Conservation (phyloP, 2,113 vertebrate genomes). For the Smithornis capensis region DNA sequence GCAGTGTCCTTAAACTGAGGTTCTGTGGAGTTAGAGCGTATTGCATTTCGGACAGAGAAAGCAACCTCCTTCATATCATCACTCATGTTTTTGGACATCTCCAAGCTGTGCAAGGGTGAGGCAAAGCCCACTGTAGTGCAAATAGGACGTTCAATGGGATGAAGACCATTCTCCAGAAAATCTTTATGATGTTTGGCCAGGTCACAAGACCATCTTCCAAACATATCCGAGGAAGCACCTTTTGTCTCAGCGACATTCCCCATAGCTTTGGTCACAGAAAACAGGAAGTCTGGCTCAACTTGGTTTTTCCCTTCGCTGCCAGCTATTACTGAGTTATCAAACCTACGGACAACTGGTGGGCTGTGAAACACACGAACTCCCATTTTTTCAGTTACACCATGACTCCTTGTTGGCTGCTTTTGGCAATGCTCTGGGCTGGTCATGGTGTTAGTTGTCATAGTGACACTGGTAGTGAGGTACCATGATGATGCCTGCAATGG, state of each 20-base stretch:
- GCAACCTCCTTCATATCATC: conserved; percentile 99
- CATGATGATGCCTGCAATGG: conserved; percentile 86
- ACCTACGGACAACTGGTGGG: conserved; percentile 72
- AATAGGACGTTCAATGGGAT: conserved; percentile 75
- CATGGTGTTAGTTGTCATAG: conserved; percentile 91
- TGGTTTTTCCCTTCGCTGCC: conserved; percentile 58
- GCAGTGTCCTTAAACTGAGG: conserved; percentile 83
- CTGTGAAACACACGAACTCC: conserved; percentile 86
- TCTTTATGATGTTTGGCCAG: conserved; percentile 79
- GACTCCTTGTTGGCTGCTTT: conserved; percentile 78
- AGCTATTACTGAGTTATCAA: conserved; percentile 58
- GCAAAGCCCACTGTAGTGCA: conserved; percentile 86
- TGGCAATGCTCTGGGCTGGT: conserved; percentile 91
- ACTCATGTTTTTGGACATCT: conserved; percentile 92
- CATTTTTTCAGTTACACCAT: conserved; percentile 72
- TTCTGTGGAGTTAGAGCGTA: conserved; percentile 74
- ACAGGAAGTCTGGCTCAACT: conserved; percentile 78
- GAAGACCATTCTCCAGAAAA: conserved; percentile 72
- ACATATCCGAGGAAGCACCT: conserved; percentile 76
- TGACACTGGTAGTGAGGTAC: conserved; percentile 94
- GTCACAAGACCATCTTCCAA: conserved; percentile 85
- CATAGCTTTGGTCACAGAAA: conserved; percentile 79
- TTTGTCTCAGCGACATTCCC: conserved; percentile 67
- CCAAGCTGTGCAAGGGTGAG: conserved; percentile 83
- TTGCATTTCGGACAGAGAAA: conserved; percentile 87